A percentile compares a stretch with the other conserved stretches of the same genome.
These are phyloP conservation scores for Neodiprion pinetum DNA, from an alignment of 1,140 invertebrate genomes.

Conservation along the genomic window DNA sequence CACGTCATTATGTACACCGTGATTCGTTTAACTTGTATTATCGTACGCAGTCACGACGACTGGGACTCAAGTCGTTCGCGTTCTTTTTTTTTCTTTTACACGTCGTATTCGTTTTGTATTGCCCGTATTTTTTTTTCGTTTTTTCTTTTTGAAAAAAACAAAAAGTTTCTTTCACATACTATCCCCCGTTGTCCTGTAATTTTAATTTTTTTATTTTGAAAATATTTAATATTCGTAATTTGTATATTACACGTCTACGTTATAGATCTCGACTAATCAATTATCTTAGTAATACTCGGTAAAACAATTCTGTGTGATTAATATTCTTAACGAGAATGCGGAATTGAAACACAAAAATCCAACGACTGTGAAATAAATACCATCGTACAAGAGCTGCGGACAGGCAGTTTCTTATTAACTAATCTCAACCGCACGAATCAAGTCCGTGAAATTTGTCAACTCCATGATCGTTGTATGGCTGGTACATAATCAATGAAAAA, in stretches of 20 bases:
- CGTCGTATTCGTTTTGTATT: slow-evolving; percentile 4
- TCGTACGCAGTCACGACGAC: neutral
- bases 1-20: slow-evolving; percentile 21
- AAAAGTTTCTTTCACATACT: no score
- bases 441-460: neutral
- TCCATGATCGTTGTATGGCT: neutral
- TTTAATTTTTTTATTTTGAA: no score
- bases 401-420: neutral
- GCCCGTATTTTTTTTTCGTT: neutral
- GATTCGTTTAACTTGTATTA: slow-evolving; percentile 13
- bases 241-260: no score
- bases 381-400: no score
- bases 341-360: no score
- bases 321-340: no score
- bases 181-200: no score
- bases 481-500: neutral
- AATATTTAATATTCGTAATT: no score
- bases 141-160: neutral
- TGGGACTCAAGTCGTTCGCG: neutral
- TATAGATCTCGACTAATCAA: no score
- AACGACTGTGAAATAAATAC: no score
- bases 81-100: slow-evolving; percentile 1
- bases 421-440: neutral
- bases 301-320: no score
- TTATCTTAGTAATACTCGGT: no score